These are phyloP conservation scores for Limnephilus rhombicus DNA, from an alignment of 2,888 invertebrate genomes.

Conservation along the genomic window DNA sequence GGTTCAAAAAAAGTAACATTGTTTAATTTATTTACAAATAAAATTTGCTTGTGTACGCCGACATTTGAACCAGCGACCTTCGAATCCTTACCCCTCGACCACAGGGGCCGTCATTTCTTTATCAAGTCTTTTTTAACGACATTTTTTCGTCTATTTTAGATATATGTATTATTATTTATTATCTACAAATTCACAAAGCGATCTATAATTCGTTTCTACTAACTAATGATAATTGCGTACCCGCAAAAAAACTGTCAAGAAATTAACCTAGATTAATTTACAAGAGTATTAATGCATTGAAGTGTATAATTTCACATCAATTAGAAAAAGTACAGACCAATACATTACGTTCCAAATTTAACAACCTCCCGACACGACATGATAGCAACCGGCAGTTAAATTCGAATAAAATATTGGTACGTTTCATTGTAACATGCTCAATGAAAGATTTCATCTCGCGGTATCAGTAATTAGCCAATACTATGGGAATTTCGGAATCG, in stretches of 20 bases:
- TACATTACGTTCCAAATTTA: not conserved
- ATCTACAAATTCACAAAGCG: not conserved
- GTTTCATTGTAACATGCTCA: slow-evolving; percentile 11
- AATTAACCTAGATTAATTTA: not conserved
- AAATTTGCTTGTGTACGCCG: no score
- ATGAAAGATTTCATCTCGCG: slow-evolving; percentile 36
- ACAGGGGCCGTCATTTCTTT: no score
- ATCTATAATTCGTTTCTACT: not conserved
- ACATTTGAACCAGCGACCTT: no score
- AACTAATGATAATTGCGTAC: not conserved
- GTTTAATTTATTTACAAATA: no score
- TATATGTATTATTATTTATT: not conserved
- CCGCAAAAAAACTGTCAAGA: not conserved
- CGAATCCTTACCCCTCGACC: no score
- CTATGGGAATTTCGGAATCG: slow-evolving; percentile 30
- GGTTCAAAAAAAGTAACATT: no score
- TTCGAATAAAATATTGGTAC: not conserved
- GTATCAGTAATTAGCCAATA: slow-evolving; percentile 30
- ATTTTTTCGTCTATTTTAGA: not conserved
- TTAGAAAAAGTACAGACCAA: not conserved
- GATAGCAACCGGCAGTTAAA: slow-evolving; percentile 12
- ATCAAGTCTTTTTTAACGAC: not conserved
- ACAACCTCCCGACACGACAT: slow-evolving; percentile 25
- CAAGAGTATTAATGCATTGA: not conserved
- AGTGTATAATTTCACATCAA: not conserved